These are phyloP conservation scores for Cettia cetti DNA, from an alignment of 2,113 vertebrate species.

Conservation along the genomic window DNA sequence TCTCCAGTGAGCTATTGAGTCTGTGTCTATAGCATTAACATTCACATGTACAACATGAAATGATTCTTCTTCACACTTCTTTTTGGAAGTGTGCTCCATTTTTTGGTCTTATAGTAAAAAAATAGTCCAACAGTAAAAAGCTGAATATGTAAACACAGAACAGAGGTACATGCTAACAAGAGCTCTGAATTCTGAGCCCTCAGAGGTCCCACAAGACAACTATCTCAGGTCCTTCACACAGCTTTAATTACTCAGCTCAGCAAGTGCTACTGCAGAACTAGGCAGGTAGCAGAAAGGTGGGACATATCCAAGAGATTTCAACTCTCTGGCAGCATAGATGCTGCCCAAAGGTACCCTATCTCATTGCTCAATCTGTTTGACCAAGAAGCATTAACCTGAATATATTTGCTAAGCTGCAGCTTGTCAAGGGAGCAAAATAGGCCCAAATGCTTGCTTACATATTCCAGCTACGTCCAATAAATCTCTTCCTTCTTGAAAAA, in stretches of 20 bases:
- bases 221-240: background rate
- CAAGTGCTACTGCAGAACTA: background rate
- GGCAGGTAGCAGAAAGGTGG: background rate
- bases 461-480: background rate
- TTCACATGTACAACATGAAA: background rate
- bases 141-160: background rate
- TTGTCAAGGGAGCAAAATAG: background rate
- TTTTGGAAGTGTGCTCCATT: background rate
- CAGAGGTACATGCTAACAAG: background rate
- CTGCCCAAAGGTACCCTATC: background rate
- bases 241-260: background rate
- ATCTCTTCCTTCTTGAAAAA: background rate
- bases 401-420: background rate
- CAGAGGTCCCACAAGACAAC: background rate
- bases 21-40: background rate
- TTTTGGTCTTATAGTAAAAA: background rate
- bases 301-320: background rate
- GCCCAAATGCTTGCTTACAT: background rate
- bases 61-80: background rate
- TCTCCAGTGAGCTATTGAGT: background rate
- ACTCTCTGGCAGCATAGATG: background rate
- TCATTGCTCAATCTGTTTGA: background rate
- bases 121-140: background rate
- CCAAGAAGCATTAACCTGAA: background rate
- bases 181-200: background rate